Evolutionary conservation across 2,888 invertebrate species (phyloP), one percentile per base, ranked within the genome.

Genomic region (Lasioglossum morio): DNA sequence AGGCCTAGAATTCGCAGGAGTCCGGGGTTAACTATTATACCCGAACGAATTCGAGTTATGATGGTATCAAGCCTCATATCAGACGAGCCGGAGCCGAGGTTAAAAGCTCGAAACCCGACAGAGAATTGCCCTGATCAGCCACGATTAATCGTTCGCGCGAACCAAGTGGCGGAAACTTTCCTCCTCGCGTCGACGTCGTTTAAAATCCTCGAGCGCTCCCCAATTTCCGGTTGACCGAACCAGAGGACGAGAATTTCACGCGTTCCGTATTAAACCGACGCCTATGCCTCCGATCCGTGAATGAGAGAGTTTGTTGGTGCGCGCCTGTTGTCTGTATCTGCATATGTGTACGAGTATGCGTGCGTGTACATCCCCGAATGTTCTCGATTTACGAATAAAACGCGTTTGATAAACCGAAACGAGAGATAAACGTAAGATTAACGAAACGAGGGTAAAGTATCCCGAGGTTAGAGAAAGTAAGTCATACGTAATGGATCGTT

Each of bases 391-490:
- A 79, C 84, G 73, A 70, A 57, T 86, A 16, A 81, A 80, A 79
- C 40, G 63, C 77, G 83, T 89, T 88, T 88, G 90, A 89, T 88
- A 88, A 87, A 76, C 77, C 72, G 48, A 34, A 4, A 40, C 37
- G 69, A 69, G 69, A 69, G 37, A 23, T 75, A 72, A 72, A 82
- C 34, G 46, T 82, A 77, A 72, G 34, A 30, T 77, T 72, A 66
- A 23, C 4, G 75, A 60, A 77, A 74, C 70, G 73, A 66, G 76
- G 70, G 75, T 78, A 75, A 72, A 77, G 79, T 90, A 89, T 81
- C 72, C 48, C 66, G 72, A 78, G 80, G 30, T 78, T 87, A 87
- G 87, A 79, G 85, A 81, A 88, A 77, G 75, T 90, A 90, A 89
- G 84, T 82, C 53, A 43, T 57, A 40, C 72, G 81, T 63, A 60